Conservation (phyloP, 2,797 vertebrate species). For the Orestias chungarensis region DNA sequence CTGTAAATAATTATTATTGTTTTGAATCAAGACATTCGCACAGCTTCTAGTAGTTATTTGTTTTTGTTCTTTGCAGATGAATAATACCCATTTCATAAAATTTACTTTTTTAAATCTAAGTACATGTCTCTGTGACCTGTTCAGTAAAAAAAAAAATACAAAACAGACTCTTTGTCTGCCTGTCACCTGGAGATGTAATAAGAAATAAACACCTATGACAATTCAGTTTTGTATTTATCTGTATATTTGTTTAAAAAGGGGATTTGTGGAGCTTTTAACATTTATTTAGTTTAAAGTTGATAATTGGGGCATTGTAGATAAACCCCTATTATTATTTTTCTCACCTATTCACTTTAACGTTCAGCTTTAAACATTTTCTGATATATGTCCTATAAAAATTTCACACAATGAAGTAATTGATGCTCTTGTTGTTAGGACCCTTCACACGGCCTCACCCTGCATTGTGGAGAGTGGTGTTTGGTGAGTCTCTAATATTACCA, state of each 20-base stretch:
- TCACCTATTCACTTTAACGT: neutral
- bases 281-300: neutral
- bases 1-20: neutral
- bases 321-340: neutral
- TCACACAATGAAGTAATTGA: neutral
- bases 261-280: neutral
- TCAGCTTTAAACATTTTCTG: neutral
- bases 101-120: neutral
- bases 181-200: neutral
- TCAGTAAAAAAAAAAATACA: neutral
- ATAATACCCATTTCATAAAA: neutral
- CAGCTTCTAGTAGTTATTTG: neutral
- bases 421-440: conserved; percentile 78
- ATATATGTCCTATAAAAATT: neutral
- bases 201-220: neutral
- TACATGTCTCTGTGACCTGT: neutral
- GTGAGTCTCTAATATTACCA: conserved; percentile 73
- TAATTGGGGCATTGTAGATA: neutral
- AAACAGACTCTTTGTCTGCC: neutral
- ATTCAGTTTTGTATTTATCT: too few species aligned
- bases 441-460: conserved; percentile 92
- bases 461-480: conserved; percentile 94
- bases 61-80: neutral
- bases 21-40: neutral
- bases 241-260: too few species aligned